Conservation (phyloP, 37 sponge, comb jelly and placozoan species). For the Amphimedon queenslandica region DNA sequence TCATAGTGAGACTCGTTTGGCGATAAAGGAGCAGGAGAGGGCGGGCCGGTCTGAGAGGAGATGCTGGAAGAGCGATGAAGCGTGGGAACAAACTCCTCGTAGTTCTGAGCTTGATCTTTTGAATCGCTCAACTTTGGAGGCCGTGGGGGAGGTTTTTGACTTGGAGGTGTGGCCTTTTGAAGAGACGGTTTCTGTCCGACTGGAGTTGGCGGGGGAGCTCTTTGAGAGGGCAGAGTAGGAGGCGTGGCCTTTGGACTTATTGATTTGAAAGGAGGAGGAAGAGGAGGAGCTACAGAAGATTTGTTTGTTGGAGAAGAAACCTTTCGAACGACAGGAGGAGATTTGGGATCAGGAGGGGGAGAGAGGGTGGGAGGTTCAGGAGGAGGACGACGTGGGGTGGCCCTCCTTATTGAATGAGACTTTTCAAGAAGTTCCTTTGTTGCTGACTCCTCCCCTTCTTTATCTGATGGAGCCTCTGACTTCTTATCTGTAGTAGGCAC, state of each 20-base stretch:
- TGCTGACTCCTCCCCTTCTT: no score
- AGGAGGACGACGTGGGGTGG: not conserved
- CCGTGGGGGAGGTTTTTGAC: not conserved
- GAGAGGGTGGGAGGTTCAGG: not conserved
- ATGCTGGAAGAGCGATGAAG: not conserved
- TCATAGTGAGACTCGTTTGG: not conserved
- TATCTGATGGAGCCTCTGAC: no score
- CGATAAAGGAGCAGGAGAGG: not conserved
- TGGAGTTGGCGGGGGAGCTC: not conserved
- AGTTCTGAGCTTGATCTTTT: not conserved
- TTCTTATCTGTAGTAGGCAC: no score
- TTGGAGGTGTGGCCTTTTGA: not conserved
- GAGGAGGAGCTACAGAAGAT: no score
- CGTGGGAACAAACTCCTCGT: slow-evolving; percentile 1
- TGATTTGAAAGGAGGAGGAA: not conserved
- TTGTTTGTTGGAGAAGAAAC: no score
- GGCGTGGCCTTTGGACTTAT: not conserved
- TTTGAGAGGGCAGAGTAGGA: not conserved
- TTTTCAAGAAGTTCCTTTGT: no score
- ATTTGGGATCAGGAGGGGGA: not conserved
- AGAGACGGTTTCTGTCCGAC: not conserved
- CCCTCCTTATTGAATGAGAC: no score
- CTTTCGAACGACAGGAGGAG: no score
- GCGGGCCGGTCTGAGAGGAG: not conserved
- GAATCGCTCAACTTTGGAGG: not conserved